Evolutionary conservation across 1,140 invertebrate genomes (phyloP), one percentile per base, ranked within the genome.

Genomic region (Lordiphosa stackelbergi): DNA sequence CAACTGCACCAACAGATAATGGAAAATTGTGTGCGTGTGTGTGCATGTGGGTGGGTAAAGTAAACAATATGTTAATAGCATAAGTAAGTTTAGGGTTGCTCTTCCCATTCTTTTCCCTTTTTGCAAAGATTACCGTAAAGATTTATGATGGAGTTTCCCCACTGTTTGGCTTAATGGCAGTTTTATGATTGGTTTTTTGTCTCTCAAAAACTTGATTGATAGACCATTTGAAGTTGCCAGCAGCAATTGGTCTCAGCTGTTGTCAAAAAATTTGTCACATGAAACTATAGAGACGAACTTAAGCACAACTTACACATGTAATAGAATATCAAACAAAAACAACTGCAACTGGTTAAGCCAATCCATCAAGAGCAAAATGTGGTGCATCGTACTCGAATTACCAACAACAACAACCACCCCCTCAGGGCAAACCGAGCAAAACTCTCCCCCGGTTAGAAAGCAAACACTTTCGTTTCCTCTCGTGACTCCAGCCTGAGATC

Each of bases 271-370:
- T 74, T 81, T 79, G 75, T 81, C 74, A 69, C 69, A 72, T 46
- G 43, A 46, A 28, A 46, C 43, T 46, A 24, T 11, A 38, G 37
- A 46, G 61, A 57, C 51, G 73, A 78, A 72, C 73, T 78, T 56
- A 61, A 74, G 69, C 53, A 52, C 53, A 74, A 79, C 74, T 79
- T 81, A 78, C 74, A 79, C 74, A 79, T 79, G 74, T 79, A 79
- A 79, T 79, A 65, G 66, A 78, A 81, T 81, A 74, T 52, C 47
- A 43, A 40, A 38, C 24, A 34, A 34, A 45, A 36, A 12, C 35
- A 37, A 52, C 54, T 79, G 74, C 74, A 79, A 60, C 61, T 72
- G 56, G 59, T 60, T 62, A 65, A 55, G 47, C 64, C 74, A 70
- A 79, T 79, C 75, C 74, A 79, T 79, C 74, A 79, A 81, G 47